Percentiles rank a stretch among this genome's conserved stretches.
phyloP scores from a whole-genome alignment of 2,113 vertebrate genomes.

The Corythornis vintsioides region DNA sequence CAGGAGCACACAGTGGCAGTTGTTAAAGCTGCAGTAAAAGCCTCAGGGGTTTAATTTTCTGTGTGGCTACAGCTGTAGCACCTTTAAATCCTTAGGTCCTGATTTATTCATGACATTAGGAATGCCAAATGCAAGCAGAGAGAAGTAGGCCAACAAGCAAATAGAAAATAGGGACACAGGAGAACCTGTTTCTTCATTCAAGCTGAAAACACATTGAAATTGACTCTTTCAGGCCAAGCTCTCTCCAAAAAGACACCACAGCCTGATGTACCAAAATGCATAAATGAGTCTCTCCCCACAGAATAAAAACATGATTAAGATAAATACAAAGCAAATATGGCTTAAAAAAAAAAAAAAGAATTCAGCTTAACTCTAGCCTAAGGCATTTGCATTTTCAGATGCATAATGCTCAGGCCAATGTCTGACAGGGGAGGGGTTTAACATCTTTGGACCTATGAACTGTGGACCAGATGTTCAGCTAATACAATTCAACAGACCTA shows the following conservation, averaged over 20 bases:
- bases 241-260: neutral
- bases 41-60: slow-evolving; percentile 38
- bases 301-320: neutral
- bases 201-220: slow-evolving; percentile 59
- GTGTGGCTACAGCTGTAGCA: slow-evolving; percentile 69
- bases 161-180: slow-evolving; percentile 51
- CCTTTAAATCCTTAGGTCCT: slow-evolving; percentile 64
- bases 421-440: neutral
- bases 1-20: neutral
- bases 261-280: neutral
- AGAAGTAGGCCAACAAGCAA: slow-evolving; percentile 71
- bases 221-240: slow-evolving; percentile 30
- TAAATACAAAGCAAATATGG: neutral
- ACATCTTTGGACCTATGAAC: neutral
- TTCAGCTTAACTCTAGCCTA: neutral
- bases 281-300: neutral
- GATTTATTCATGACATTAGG: slow-evolving; percentile 73
- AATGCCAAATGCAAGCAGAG: slow-evolving; percentile 69
- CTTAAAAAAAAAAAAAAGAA: neutral
- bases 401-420: neutral
- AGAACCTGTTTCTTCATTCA: slow-evolving; percentile 54
- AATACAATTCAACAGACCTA: neutral
- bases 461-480: neutral
- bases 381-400: neutral
- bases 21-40: slow-evolving; percentile 17